Evolutionary conservation across 2,888 invertebrate genomes (phyloP).

Genomic region (Chouioia cunea): DNA sequence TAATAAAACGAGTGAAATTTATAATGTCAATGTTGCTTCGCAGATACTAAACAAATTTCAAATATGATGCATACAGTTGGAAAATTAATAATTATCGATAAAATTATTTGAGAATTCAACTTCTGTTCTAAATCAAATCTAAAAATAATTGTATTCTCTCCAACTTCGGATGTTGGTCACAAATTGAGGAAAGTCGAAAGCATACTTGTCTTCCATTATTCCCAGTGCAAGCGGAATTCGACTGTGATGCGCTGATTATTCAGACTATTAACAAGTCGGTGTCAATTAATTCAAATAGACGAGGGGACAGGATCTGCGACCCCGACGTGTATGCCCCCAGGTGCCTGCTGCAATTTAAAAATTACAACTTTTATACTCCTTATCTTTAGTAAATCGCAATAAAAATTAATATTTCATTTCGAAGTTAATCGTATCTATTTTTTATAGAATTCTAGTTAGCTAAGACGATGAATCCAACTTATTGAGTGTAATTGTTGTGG

Average conservation of each 20-base stretch:
- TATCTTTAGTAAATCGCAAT: too few relatives aligned
- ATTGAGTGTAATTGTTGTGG: too few relatives aligned
- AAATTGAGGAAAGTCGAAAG: constrained; percentile 44
- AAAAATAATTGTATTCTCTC: constrained; percentile 43
- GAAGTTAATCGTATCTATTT: too few relatives aligned
- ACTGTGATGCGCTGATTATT: constrained; percentile 59
- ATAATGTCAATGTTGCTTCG: constrained; percentile 30
- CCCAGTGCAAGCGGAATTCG: constrained; percentile 37
- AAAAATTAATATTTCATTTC: too few relatives aligned
- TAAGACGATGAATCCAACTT: too few relatives aligned
- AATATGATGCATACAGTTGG: constrained; percentile 40
- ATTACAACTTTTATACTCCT: too few relatives aligned
- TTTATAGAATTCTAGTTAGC: too few relatives aligned
- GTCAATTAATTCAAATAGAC: constrained; percentile 66
- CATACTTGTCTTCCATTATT: constrained; percentile 42
- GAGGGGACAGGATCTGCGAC: constrained; percentile 62
- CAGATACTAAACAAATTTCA: constrained; percentile 39
- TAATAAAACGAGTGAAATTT: constrained; percentile 39
- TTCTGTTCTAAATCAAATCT: constrained; percentile 42
- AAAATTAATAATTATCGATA: constrained; percentile 40
- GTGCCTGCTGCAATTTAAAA: constrained; percentile 55
- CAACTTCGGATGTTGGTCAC: constrained; percentile 29
- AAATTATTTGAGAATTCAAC: constrained; percentile 42
- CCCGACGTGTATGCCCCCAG: constrained; percentile 64
- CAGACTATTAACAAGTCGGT: constrained; percentile 61